These are phyloP conservation scores for Nothoprocta pentlandii DNA, from an alignment of 2,113 vertebrate species.

Conservation along the genomic window DNA sequence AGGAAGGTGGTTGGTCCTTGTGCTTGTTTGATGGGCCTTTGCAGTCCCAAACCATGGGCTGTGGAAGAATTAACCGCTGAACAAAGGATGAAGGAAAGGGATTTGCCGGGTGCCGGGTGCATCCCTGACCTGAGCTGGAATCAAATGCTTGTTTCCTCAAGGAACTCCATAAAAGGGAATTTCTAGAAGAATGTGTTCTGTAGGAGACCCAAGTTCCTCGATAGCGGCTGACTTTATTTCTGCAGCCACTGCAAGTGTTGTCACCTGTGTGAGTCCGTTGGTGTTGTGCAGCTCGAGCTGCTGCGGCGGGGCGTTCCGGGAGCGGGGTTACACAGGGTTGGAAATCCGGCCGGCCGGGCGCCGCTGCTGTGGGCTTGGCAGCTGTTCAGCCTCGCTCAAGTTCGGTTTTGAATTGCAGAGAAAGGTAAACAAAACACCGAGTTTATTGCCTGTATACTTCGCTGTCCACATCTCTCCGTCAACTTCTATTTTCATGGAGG, in stretches of 20 bases:
- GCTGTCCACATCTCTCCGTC: background rate
- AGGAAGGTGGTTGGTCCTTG: background rate
- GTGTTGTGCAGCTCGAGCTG: background rate
- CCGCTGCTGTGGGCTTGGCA: background rate
- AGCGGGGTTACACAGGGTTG: background rate
- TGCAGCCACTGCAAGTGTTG: background rate
- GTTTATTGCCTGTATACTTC: background rate
- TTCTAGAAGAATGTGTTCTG: background rate
- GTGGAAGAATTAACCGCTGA: background rate
- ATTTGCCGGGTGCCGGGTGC: background rate
- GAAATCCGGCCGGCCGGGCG: background rate
- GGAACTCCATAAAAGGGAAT: background rate
- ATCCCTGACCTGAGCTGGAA: background rate
- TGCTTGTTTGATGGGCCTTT: background rate
- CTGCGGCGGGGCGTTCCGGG: background rate
- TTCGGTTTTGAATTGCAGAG: conserved; percentile 34
- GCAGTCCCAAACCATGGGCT: background rate
- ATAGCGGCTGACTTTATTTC: background rate
- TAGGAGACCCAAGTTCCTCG: background rate
- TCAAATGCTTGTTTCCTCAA: background rate
- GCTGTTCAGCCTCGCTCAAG: conserved; percentile 16
- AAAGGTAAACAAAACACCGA: background rate
- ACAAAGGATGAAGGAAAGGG: background rate
- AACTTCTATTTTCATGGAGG: background rate
- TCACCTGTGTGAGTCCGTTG: background rate